These are phyloP conservation scores for Pantherophis alleghaniensis DNA, from an alignment of 2,797 vertebrate genomes.

Conservation along the genomic window DNA sequence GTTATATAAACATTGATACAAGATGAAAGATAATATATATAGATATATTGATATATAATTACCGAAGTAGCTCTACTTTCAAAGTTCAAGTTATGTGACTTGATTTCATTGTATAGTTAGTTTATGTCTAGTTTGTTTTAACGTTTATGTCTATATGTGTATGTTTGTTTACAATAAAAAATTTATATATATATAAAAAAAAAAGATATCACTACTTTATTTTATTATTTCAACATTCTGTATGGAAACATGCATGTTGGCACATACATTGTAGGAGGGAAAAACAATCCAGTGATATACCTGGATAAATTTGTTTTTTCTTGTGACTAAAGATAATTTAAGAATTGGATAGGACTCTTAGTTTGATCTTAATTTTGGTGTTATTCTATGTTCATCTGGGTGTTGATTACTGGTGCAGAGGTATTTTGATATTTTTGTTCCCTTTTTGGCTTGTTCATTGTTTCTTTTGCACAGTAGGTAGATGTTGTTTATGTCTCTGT, in stretches of 20 bases:
- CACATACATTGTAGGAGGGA: not conserved
- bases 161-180: too few relatives aligned
- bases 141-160: too few relatives aligned
- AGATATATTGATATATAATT: too few relatives aligned
- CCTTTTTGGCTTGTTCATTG: not conserved
- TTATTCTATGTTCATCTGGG: not conserved
- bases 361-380: not conserved
- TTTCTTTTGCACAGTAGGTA: not conserved
- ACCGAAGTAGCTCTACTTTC: too few relatives aligned
- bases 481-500: not conserved
- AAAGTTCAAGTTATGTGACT: too few relatives aligned
- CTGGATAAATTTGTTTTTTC: not conserved
- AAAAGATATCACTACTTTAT: not conserved
- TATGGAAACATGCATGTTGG: not conserved
- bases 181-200: too few relatives aligned
- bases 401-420: not conserved
- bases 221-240: not conserved
- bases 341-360: not conserved
- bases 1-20: too few relatives aligned
- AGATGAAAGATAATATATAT: too few relatives aligned
- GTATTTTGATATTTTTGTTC: not conserved
- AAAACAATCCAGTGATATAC: not conserved
- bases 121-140: too few relatives aligned
- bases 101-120: too few relatives aligned
- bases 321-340: not conserved